Percentiles rank a stretch among this genome's conserved stretches.
Conservation (phyloP, 2,797 vertebrate genomes). For the Sparidentex hasta region DNA sequence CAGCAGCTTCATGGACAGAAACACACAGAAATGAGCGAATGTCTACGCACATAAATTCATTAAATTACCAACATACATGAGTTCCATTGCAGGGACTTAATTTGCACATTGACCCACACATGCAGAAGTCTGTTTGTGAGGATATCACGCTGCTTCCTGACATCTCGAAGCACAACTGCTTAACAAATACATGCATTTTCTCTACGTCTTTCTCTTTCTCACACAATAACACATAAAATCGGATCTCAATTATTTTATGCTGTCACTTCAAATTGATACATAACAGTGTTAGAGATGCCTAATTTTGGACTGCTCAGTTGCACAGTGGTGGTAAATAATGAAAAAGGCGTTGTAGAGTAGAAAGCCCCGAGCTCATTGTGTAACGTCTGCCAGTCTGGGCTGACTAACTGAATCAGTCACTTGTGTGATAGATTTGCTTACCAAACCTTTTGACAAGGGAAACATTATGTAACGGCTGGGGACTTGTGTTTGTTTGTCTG, state of each 20-base stretch:
- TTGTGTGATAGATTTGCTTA: constrained; percentile 77
- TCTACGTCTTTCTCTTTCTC: constrained; percentile 2
- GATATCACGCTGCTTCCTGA: background rate
- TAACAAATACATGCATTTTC: background rate
- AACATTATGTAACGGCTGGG: constrained; percentile 67
- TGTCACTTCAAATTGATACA: constrained; percentile 62
- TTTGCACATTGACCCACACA: background rate
- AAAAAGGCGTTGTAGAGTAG: constrained; percentile 56
- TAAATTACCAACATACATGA: background rate
- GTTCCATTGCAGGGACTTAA: background rate
- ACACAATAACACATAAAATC: constrained; percentile 25
- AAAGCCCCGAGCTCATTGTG: constrained; percentile 64
- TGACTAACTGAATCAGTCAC: constrained; percentile 75
- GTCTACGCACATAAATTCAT: background rate
- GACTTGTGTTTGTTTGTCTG: constrained; percentile 51
- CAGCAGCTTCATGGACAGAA: background rate
- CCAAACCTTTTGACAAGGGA: constrained; percentile 73
- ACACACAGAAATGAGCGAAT: background rate
- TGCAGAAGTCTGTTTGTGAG: background rate
- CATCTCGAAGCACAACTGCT: background rate
- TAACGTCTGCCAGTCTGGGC: constrained; percentile 68
- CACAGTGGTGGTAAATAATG: constrained; percentile 72
- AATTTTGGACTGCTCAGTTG: constrained; percentile 59
- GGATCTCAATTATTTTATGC: constrained; percentile 52
- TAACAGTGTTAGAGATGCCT: constrained; percentile 46